Percentiles rank a stretch among this genome's conserved stretches.
phyloP scores from a whole-genome alignment of 2,888 invertebrate species.

The Scaptomyza tumidula region DNA sequence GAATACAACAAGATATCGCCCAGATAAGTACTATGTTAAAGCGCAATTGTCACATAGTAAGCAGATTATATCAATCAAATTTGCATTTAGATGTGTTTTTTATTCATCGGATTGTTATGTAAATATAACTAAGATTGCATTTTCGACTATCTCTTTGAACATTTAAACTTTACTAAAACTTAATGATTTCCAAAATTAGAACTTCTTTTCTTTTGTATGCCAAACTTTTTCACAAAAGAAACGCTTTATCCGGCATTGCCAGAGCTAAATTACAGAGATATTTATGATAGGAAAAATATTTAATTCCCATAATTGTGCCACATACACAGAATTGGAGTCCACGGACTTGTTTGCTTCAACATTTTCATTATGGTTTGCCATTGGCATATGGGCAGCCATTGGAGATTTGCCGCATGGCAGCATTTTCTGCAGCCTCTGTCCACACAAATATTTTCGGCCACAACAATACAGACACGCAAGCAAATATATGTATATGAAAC shows the following conservation, averaged over 20 bases:
- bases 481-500: neutral
- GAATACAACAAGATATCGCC: slow-evolving; percentile 4
- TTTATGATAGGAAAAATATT: neutral
- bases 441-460: slow-evolving; percentile 65
- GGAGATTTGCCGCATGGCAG: slow-evolving; percentile 40
- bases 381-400: slow-evolving; percentile 41
- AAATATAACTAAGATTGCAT: slow-evolving; percentile 10
- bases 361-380: slow-evolving; percentile 43
- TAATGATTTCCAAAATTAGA: too few species aligned
- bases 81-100: slow-evolving; percentile 20
- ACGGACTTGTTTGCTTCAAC: slow-evolving; percentile 8
- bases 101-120: slow-evolving; percentile 28
- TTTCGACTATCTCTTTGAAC: neutral
- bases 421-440: slow-evolving; percentile 39
- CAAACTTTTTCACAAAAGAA: neutral
- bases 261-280: neutral
- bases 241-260: too few species aligned
- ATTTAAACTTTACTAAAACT: neutral
- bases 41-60: slow-evolving; percentile 16
- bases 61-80: slow-evolving; percentile 10
- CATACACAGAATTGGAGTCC: neutral
- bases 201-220: neutral
- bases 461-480: slow-evolving; percentile 34
- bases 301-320: slow-evolving; percentile 22
- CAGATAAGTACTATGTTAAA: slow-evolving; percentile 17